Base-by-base conservation (phyloP, 2,113 vertebrate species). In the Kryptolebias marmoratus region DNA sequence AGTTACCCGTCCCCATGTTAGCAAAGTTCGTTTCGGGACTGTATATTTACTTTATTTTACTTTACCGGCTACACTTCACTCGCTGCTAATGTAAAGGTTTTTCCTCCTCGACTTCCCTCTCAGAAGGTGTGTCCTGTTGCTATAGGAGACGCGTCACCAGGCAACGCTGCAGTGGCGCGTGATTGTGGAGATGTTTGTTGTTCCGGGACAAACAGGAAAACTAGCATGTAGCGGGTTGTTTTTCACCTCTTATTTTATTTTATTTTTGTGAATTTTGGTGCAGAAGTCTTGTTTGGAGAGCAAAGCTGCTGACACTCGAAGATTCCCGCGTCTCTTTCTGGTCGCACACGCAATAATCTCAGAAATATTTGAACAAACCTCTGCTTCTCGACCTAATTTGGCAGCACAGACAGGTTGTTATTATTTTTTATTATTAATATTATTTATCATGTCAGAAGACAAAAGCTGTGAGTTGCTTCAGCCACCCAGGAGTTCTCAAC, bases 111-210 rank as follows among this genome's bases (percentile, higher is more conserved):
- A 45, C 44, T 28, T 42, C 5, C 31, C 22, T 61, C 16, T 15
- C 22, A 18, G 64, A 31, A 30, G 71, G 45, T 1, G 70, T 30
- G 64, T 58, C 31, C 54, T 54, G 87, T 88, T 72, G 75, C 49
- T 72, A 77, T 63, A 79, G 86, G 22, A 71, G 49, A 90, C 69
- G 77, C 59, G 81, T 80, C 57, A 22, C 59, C 1, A 4, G 22
- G 62, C 63, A 73, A 67, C 64, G 11, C 15, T 22, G 57, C 47
- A 14, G 32, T 18, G n/a, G 18, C 36, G 10, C 13, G 73, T 73
- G 79, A 71, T 67, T 65, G 36, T 36, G 59, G 63, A 61, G 18
- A 62, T 9, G 52, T 32, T 31, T 48, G 56, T 36, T 36, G 22
- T 54, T 47, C 57, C 53, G 64, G 48, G 75, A 68, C 39, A 68